A percentile compares a stretch with the other conserved stretches of the same genome.
Conservation (phyloP, 2,113 vertebrate species). For the Phaethon lepturus region DNA sequence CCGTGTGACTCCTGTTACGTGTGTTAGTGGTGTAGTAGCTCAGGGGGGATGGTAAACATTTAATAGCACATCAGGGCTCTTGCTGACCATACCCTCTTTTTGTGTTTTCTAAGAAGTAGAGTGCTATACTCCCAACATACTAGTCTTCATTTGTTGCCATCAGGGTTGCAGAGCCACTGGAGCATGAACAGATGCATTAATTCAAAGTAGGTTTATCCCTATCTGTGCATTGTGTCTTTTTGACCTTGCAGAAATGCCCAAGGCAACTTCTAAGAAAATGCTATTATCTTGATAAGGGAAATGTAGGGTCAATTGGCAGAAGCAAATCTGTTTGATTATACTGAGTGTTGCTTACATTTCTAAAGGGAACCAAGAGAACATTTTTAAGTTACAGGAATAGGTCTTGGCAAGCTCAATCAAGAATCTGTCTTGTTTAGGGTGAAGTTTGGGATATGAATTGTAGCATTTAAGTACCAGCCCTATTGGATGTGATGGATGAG, state of each 20-base stretch:
- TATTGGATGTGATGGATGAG: not conserved
- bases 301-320: not conserved
- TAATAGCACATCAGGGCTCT: not conserved
- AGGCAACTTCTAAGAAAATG: not conserved
- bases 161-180: not conserved
- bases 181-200: not conserved
- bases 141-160: not conserved
- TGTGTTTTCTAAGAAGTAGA: not conserved
- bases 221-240: not conserved
- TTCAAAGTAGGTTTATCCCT: not conserved
- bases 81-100: not conserved
- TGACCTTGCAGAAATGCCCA: conserved; percentile 38
- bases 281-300: not conserved
- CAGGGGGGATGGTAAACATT: not conserved
- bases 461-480: not conserved
- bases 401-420: not conserved
- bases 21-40: not conserved
- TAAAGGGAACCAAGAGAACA: not conserved
- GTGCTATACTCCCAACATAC: not conserved
- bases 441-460: not conserved
- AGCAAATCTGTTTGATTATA: not conserved
- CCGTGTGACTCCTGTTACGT: not conserved
- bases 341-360: not conserved
- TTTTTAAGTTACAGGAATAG: not conserved
- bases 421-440: not conserved